Evolutionary conservation across 2,113 vertebrate species (phyloP).

Genomic region (human): DNA sequence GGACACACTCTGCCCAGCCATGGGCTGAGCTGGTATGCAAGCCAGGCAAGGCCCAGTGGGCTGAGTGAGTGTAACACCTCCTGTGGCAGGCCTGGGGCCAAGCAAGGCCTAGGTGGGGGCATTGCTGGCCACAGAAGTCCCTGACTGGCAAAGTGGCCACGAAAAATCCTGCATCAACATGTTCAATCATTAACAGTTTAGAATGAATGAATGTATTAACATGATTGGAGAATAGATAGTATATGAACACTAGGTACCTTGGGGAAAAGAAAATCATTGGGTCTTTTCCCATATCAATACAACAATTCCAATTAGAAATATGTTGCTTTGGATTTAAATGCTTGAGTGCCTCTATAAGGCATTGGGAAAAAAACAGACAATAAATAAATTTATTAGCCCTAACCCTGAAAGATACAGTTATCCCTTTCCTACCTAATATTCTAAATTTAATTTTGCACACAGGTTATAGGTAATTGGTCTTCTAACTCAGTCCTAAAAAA

Average conservation of each 20-base stretch:
- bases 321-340: neutral
- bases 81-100: no score
- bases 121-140: no score
- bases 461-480: neutral
- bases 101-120: no score
- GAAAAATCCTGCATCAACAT: neutral
- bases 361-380: conserved; percentile 15
- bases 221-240: neutral
- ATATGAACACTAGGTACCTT: neutral
- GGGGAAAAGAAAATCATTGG: neutral
- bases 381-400: neutral
- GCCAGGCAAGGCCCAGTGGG: no score
- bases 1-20: no score
- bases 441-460: neutral
- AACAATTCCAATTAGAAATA: neutral
- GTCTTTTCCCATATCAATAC: neutral
- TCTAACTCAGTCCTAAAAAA: neutral
- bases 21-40: no score
- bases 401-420: neutral
- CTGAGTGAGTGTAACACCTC: no score
- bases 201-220: neutral
- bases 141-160: no score
- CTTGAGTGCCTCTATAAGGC: neutral
- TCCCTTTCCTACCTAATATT: neutral
- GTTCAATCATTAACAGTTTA: neutral